Base-by-base conservation (phyloP, 2,888 invertebrate species). In the Octodonta nipae region DNA sequence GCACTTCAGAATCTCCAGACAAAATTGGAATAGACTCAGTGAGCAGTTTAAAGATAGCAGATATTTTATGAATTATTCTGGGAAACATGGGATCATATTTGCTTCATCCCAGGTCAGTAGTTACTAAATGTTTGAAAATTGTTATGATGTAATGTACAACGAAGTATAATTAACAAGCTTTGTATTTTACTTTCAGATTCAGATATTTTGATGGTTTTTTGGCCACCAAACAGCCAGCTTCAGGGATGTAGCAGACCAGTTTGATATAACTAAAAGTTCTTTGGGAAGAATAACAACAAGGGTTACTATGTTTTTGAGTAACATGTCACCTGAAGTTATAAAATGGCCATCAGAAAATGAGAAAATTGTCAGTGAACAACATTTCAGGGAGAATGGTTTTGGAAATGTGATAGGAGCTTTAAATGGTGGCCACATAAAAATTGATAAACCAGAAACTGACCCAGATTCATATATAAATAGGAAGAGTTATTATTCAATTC, bases 401-500 rank as follows among this genome's bases (percentile, higher is more conserved):
- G 38, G 36, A 14, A 32, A 30, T 15, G 33, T 37, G 6, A 35
- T 41, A 26, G 41, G 41, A 4, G 16, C 25, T 10, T 32, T 35
- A n/a, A 38, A 40, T 32, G 34, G 36, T 10, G 13, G 26, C 15
- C 41, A 41, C 30, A 26, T 38, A n/a, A 35, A 35, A 35, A 15
- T 37, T 17, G 37, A 37, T 27, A 30, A 34, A 11, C 30, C 37
- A 13, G 10, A 24, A 15, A 26, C 13, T 26, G 31, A 37, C 17
- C 27, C 34, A 13, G 34, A 35, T 13, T 35, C 34, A 2, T 37
- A 37, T 16, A 11, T 35, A 13, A 37, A 35, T 20, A 3, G 37
- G 11, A 37, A 35, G 17, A 14, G 20, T 2, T 36, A 25, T 20
- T 36, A 33, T 34, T 36, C 36, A 10, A 28, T 36, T 2, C 36